phyloP scores from a whole-genome alignment of 2,797 vertebrate species.

The Sebastes cheni region DNA sequence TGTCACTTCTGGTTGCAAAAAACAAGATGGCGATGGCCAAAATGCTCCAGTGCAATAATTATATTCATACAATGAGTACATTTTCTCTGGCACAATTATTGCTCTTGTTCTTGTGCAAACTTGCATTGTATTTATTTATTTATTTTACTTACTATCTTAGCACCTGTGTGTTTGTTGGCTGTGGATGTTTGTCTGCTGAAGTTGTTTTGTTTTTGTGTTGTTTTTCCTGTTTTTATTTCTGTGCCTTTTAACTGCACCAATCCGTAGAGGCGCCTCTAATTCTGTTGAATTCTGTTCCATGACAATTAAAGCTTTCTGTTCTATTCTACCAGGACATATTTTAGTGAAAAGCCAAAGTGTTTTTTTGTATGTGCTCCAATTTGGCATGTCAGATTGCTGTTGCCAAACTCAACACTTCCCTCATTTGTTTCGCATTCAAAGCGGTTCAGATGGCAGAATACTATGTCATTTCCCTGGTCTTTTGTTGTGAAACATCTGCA shows the following conservation, averaged over 20 bases:
- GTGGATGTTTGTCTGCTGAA: not conserved
- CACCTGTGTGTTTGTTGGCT: not conserved
- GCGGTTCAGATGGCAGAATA: not conserved
- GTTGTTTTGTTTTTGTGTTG: not conserved
- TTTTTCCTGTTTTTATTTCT: not conserved
- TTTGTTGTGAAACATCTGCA: not conserved
- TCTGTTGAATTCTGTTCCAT: not conserved
- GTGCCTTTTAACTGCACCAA: not conserved
- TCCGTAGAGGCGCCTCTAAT: too few species aligned
- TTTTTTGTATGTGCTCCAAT: not conserved
- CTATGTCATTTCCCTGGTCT: not conserved
- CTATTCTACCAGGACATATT: not conserved
- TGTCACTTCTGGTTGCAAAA: too few species aligned
- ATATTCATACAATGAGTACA: not conserved
- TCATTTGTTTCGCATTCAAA: not conserved
- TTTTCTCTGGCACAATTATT: not conserved
- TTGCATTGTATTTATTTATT: not conserved
- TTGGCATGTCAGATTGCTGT: not conserved
- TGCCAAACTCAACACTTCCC: not conserved
- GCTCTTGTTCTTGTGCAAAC: not conserved
- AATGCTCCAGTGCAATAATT: too few species aligned
- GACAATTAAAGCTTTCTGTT: not conserved
- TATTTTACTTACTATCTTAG: not conserved
- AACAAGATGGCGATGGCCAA: too few species aligned
- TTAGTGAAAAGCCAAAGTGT: not conserved